Conservation (phyloP, 2,797 vertebrate genomes). For the Macropus fuliginosus region DNA sequence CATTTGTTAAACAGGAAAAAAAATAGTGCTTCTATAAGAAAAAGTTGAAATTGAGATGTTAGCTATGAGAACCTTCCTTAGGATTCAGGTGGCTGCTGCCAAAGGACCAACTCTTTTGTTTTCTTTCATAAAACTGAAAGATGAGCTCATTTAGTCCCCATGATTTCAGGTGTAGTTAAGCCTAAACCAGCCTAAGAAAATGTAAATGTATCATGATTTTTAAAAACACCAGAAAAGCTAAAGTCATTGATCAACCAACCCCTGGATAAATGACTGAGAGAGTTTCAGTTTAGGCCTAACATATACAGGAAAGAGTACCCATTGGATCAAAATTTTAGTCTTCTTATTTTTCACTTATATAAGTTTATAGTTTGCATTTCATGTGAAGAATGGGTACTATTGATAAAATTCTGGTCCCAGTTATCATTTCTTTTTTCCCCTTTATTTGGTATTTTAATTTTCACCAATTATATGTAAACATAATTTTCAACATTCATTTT, state of each 20-base stretch:
- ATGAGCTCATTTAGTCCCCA: not conserved
- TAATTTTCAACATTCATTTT: not conserved
- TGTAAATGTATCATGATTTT: not conserved
- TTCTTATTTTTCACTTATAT: constrained; percentile 7
- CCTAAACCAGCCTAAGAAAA: not conserved
- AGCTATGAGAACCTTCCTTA: not conserved
- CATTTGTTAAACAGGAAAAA: not conserved
- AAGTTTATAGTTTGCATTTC: constrained; percentile 1
- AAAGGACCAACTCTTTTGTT: not conserved
- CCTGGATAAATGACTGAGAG: constrained; percentile 7
- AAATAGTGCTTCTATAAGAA: not conserved
- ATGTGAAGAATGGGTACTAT: not conserved
- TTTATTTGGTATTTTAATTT: not conserved
- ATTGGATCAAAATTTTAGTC: constrained; percentile 17
- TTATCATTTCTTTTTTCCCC: constrained; percentile 21
- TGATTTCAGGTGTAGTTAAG: not conserved
- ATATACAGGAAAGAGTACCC: constrained; percentile 3
- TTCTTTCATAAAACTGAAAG: not conserved
- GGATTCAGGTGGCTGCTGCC: not conserved
- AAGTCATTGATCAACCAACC: constrained; percentile 6
- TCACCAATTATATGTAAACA: not conserved
- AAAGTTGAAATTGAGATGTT: not conserved
- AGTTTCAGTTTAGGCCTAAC: constrained; percentile 11
- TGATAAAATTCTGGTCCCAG: not conserved
- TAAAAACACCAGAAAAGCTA: constrained; percentile 5